These are phyloP conservation scores for Patella pellucida DNA, from an alignment of 2,888 invertebrate genomes.

Conservation along the genomic window DNA sequence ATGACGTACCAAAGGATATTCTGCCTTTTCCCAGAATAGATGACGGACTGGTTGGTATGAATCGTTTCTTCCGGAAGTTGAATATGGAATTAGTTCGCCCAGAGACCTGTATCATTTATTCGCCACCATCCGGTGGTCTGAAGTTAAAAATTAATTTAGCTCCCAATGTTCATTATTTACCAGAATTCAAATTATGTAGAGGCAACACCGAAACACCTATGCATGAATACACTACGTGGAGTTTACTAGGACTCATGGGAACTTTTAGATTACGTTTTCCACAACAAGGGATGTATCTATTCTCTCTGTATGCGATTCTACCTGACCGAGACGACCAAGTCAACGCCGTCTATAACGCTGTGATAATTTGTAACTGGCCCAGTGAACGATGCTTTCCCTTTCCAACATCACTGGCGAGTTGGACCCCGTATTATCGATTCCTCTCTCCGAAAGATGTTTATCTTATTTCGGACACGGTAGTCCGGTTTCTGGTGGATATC, in stretches of 20 bases:
- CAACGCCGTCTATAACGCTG: conserved; percentile 10
- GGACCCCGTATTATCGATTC: conserved; percentile 10
- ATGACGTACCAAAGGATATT: conserved; percentile 5
- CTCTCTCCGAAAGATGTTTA: conserved; percentile 13
- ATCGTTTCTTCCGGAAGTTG: conserved; percentile 17
- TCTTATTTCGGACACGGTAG: conserved; percentile 5
- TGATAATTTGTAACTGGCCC: conserved; percentile 21
- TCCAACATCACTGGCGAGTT: conserved; percentile 3
- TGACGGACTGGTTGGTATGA: conserved; percentile 19
- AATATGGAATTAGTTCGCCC: conserved; percentile 18
- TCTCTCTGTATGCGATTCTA: conserved; percentile 14
- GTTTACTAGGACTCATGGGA: not conserved
- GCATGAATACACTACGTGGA: conserved; percentile 2
- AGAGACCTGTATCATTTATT: conserved; percentile 15
- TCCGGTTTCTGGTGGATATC: conserved; percentile 10
- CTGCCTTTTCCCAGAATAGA: conserved; percentile 22
- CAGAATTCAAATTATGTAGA: not conserved
- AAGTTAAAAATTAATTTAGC: conserved; percentile 15
- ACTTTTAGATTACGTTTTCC: conserved; percentile 15
- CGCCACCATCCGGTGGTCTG: conserved; percentile 12
- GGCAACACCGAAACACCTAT: not conserved
- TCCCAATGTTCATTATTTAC: not conserved
- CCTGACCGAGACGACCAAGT: conserved; percentile 17
- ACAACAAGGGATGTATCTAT: conserved; percentile 16
- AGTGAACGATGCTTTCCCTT: conserved; percentile 5